These are phyloP conservation scores for Plecotus auritus DNA, from an alignment of 2,113 vertebrate species.

Conservation along the genomic window DNA sequence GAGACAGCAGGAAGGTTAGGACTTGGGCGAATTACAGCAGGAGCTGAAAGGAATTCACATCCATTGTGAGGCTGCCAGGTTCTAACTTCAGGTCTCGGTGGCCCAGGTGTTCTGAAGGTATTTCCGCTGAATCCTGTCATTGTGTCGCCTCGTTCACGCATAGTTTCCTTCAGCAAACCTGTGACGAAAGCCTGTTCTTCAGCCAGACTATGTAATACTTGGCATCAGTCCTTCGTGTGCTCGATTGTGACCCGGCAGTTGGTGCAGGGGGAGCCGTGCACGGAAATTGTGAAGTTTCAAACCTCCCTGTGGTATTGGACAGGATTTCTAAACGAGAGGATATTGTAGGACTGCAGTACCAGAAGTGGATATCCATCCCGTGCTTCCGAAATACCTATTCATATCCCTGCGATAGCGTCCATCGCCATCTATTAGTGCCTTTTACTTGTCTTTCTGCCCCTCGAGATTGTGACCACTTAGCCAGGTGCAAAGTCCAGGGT, in stretches of 20 bases:
- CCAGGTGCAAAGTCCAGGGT: neutral
- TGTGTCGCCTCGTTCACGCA: neutral
- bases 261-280: rapidly evolving
- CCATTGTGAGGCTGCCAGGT: neutral
- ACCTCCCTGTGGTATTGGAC: neutral
- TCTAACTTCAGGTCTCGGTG: neutral
- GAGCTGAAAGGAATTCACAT: neutral
- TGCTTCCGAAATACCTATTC: neutral
- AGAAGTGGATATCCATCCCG: neutral
- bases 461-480: neutral
- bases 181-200: neutral
- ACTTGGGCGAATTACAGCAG: neutral
- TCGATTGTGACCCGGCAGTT: neutral
- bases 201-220: too few species aligned
- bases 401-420: neutral
- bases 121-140: neutral
- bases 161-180: neutral
- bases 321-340: neutral
- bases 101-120: neutral
- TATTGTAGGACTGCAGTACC: neutral
- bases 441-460: neutral
- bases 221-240: neutral
- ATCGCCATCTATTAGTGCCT: neutral
- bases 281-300: neutral
- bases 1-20: neutral